Percentiles rank a stretch among this genome's conserved stretches.
phyloP scores from a whole-genome alignment of 2,113 vertebrate species.

The Callipepla squamata region DNA sequence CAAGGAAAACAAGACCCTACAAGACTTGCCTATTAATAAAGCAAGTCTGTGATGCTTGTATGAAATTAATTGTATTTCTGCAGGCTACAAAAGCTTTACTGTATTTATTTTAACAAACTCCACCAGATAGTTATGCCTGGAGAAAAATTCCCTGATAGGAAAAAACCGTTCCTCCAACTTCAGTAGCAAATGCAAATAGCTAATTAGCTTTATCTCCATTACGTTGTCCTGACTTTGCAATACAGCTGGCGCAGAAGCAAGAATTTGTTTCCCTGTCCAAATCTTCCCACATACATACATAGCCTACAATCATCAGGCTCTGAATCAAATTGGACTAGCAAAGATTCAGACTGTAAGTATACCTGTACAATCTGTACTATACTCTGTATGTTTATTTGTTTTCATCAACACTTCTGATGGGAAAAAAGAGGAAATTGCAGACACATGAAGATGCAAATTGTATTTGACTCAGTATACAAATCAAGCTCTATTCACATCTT shows the following conservation, averaged over 20 bases:
- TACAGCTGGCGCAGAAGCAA: conserved; percentile 29
- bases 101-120: conserved; percentile 20
- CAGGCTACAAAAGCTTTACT: conserved; percentile 44
- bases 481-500: background rate
- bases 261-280: background rate
- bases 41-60: background rate
- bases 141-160: conserved; percentile 39
- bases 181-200: conserved; percentile 58
- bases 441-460: background rate
- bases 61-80: conserved; percentile 32
- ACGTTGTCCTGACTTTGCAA: conserved; percentile 25
- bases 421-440: background rate
- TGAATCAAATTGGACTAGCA: background rate
- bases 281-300: background rate
- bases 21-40: conserved; percentile 19
- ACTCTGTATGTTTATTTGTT: background rate
- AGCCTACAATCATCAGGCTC: background rate
- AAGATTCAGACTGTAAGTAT: fast-evolving
- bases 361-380: fast-evolving
- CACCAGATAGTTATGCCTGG: conserved; percentile 18
- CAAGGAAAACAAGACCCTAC: conserved; percentile 28
- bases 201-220: conserved; percentile 70
- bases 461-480: background rate
- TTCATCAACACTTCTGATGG: background rate
- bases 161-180: conserved; percentile 7